A percentile compares a stretch with the other conserved stretches of the same genome.
These are phyloP conservation scores for Drosophila meridiana DNA, from an alignment of 2,888 invertebrate genomes.

Conservation along the genomic window DNA sequence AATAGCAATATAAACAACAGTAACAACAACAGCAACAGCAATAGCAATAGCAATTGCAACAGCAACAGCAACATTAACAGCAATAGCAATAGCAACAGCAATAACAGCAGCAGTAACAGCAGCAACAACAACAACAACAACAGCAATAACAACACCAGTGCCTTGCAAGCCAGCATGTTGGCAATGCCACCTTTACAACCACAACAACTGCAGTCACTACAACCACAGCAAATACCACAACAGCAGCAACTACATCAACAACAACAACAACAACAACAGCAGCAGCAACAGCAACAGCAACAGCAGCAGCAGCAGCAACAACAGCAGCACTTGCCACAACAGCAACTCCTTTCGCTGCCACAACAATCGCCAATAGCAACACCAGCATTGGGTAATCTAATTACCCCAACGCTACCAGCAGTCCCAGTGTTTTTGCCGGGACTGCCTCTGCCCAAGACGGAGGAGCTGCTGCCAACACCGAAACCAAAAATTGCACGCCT, in stretches of 20 bases:
- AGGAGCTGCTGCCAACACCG: constrained; percentile 83
- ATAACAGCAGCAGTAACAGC: constrained; percentile 29
- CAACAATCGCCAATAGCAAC: constrained; percentile 44
- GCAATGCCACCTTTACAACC: constrained; percentile 45
- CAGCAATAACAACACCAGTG: constrained; percentile 4
- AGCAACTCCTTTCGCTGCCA: constrained; percentile 33
- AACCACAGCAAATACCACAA: constrained; percentile 29
- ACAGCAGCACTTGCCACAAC: constrained; percentile 28
- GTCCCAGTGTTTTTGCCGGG: constrained; percentile 44
- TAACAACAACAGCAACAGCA: constrained; percentile 40
- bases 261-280: constrained; percentile 31
- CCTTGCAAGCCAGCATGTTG: constrained; percentile 27
- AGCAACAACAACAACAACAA: neutral
- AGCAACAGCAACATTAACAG: constrained; percentile 30
- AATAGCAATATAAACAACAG: constrained; percentile 35
- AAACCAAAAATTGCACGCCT: constrained; percentile 85
- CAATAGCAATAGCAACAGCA: constrained; percentile 37
- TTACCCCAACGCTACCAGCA: constrained; percentile 48
- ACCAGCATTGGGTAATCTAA: constrained; percentile 67
- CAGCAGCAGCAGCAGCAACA: constrained; percentile 9
- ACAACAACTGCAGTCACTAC: constrained; percentile 15
- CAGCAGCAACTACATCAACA: neutral
- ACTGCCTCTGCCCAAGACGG: constrained; percentile 72
- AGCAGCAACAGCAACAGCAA: constrained; percentile 27
- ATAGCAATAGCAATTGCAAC: constrained; percentile 25